Percentiles rank a stretch among this genome's conserved stretches.
These are phyloP conservation scores for Sogatella furcifera DNA, from an alignment of 1,140 invertebrate genomes.

Conservation along the genomic window DNA sequence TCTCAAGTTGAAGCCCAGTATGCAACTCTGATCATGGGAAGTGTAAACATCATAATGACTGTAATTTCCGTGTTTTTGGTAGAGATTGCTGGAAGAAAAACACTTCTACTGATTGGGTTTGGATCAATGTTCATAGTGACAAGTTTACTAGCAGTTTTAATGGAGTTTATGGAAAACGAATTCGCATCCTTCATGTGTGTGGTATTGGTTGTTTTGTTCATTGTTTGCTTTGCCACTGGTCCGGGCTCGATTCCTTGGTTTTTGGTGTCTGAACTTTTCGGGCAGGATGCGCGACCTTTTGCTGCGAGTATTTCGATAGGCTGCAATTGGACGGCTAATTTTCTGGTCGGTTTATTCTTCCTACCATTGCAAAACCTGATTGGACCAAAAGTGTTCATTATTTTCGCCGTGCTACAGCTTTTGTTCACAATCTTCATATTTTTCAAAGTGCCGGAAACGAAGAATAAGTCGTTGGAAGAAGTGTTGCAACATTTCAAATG, in stretches of 20 bases:
- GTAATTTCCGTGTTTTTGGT: slow-evolving; percentile 62
- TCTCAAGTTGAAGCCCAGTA: slow-evolving; percentile 46
- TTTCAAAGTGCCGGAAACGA: slow-evolving; percentile 75
- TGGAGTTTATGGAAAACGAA: slow-evolving; percentile 1
- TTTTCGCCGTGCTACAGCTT: slow-evolving; percentile 55
- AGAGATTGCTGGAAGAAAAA: slow-evolving; percentile 42
- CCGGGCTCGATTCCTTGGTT: slow-evolving; percentile 92
- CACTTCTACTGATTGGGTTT: slow-evolving; percentile 41
- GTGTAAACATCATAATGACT: slow-evolving; percentile 81
- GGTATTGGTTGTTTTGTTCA: slow-evolving; percentile 62
- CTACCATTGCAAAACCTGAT: slow-evolving; percentile 47
- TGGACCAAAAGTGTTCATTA: slow-evolving; percentile 61
- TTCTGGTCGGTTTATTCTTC: slow-evolving; percentile 65
- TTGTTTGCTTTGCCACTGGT: slow-evolving; percentile 67
- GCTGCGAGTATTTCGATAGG: slow-evolving; percentile 71
- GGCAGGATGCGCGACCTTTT: slow-evolving; percentile 58
- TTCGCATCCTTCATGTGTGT: slow-evolving; percentile 40
- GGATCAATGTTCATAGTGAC: slow-evolving; percentile 38
- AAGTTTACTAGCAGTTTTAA: slow-evolving; percentile 35
- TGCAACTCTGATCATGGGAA: slow-evolving; percentile 76
- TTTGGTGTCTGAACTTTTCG: slow-evolving; percentile 77
- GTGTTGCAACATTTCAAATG: slow-evolving; percentile 33
- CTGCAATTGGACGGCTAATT: slow-evolving; percentile 78
- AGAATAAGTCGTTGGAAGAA: slow-evolving; percentile 74
- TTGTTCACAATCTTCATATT: slow-evolving; percentile 61